Conservation (phyloP, 1,140 invertebrate species). For the Drosophila arizonae region DNA sequence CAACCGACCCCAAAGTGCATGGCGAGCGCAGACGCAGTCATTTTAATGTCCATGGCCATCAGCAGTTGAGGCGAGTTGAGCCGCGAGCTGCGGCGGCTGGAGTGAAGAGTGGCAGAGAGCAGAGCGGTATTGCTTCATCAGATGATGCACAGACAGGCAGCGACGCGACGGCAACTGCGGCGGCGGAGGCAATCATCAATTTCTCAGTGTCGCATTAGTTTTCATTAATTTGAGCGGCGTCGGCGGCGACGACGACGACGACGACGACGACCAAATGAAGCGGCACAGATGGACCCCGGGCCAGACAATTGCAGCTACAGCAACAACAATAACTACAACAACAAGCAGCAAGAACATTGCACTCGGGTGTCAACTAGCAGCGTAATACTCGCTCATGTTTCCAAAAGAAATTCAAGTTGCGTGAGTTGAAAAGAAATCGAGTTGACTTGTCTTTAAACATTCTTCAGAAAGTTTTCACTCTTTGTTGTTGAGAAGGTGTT, state of each 20-base stretch:
- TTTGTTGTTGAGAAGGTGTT: too few species aligned
- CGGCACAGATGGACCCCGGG: conserved; percentile 67
- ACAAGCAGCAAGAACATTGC: conserved; percentile 40
- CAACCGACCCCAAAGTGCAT: conserved; percentile 74
- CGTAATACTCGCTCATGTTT: not conserved
- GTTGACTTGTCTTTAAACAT: too few species aligned
- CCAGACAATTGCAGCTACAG: conserved; percentile 45
- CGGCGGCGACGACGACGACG: conserved; percentile 12
- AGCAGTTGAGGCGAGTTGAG: conserved; percentile 29
- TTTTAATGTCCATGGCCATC: conserved; percentile 71
- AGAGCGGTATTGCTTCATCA: conserved; percentile 12
- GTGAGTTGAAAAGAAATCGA: too few species aligned
- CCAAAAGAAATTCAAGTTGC: too few species aligned
- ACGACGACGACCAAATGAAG: conserved; percentile 42
- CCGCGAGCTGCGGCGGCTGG: too few species aligned
- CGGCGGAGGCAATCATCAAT: conserved; percentile 75
- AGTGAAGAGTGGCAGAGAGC: not conserved
- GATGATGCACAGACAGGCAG: conserved; percentile 40
- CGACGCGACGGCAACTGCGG: conserved; percentile 39
- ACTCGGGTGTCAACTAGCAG: conserved; percentile 1
- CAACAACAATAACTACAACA: conserved; percentile 37
- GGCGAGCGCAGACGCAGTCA: conserved; percentile 71
- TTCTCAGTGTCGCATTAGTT: conserved; percentile 81
- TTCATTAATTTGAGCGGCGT: conserved; percentile 77
- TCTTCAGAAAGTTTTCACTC: too few species aligned